Evolutionary conservation across 1,140 invertebrate species (phyloP).

Genomic region (Ceratoteleas bidentatus): DNA sequence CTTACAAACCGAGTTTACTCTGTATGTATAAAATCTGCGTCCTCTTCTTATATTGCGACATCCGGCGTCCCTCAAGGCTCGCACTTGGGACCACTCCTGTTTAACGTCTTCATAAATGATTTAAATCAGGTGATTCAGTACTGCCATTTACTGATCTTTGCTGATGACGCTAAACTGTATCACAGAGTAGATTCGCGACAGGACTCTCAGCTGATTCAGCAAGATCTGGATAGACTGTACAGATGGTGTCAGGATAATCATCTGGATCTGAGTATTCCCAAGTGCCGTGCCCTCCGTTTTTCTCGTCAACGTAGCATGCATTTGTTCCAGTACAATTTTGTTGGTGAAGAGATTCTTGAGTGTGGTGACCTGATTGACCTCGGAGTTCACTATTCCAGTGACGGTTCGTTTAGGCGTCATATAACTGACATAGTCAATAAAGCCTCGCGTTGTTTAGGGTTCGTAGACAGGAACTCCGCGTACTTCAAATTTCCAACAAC

Average conservation of each 20-base stretch:
- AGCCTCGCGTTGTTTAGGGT: background rate
- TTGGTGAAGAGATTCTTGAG: background rate
- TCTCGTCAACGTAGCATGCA: background rate
- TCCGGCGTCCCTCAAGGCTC: background rate
- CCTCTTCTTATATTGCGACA: background rate
- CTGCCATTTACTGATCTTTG: background rate
- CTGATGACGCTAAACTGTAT: background rate
- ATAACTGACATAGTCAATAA: background rate
- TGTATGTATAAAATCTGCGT: background rate
- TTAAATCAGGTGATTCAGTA: background rate
- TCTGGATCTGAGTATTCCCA: background rate
- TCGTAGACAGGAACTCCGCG: background rate
- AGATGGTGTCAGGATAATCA: background rate
- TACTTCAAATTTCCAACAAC: background rate
- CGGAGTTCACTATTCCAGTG: background rate
- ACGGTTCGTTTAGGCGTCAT: background rate
- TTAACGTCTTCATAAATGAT: constrained; percentile 1
- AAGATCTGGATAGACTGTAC: background rate
- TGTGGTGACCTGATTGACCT: background rate
- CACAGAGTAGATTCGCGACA: background rate
- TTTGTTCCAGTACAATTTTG: background rate
- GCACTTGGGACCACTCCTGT: background rate
- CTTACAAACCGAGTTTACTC: background rate
- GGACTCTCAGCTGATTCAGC: background rate
- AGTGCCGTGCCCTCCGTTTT: background rate